Base-by-base conservation (phyloP, 2,888 invertebrate genomes). In the Nysson spinosus region DNA sequence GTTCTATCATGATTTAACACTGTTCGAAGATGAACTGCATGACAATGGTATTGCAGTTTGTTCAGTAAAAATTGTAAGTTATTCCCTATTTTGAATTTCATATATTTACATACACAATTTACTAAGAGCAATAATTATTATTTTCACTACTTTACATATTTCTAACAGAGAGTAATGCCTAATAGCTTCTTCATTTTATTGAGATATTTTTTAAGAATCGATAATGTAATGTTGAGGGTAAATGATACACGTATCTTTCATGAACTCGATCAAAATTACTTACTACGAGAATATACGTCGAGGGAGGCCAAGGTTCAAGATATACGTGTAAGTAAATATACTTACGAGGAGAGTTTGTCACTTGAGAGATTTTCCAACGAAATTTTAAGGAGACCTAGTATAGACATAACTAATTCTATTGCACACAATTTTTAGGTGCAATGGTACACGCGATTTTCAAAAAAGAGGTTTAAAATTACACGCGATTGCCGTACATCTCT, bases 1-100 rank as follows among this genome's bases (percentile, higher is more conserved):
- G 2, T 99, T 98, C 87, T 99, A 96, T 87, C 94, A 96, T 77
- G 97, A 99, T 85, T 88, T 99, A 24, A 94, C 95, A 55, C 88
- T 99, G 28, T 99, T 95, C 89, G 99, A 99, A 89, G 99, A 99
- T 89, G 99, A 99, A 87, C 88, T 99, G 40, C 98, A 98, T 84
- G 99, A 99, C 88, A 96, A 99, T 89, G 99, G 99, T 11, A 93
- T 96, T 52, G 96, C 99, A 1, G 93, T 94, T 47, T 91, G 94
- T 77, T 94, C 93, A 68, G 96, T 97, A 0, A 97, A 98, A 93
- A 95, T 99, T 89, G 97, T 97, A 90, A 92, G 92, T 89, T n/a
- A n/a, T n/a, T n/a, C n/a, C 20, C 0, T 4, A 24, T 42, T 4
- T 2, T 0, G 9, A 1, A 20, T 17, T 2, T 35, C 11, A n/a